These are phyloP conservation scores for Agonopterix heracliana DNA, from an alignment of 2,888 invertebrate species.

Conservation along the genomic window DNA sequence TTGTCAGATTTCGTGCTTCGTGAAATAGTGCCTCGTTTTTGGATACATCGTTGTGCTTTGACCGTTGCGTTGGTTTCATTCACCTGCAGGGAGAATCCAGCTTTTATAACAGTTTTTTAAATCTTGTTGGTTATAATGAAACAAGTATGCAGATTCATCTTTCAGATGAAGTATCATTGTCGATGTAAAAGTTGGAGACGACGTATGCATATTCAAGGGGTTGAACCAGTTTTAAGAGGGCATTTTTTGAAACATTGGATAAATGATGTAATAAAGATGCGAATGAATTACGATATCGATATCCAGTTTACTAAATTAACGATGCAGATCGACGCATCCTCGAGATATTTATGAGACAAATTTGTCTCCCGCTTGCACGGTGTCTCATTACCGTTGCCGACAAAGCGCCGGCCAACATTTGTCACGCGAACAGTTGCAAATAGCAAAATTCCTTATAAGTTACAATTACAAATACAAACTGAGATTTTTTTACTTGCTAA, in stretches of 20 bases:
- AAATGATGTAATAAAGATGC: constrained; percentile 46
- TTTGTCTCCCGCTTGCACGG: constrained; percentile 59
- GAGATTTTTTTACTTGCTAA: constrained; percentile 36
- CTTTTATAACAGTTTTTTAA: no score
- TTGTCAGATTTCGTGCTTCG: constrained; percentile 26
- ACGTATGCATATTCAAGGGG: not conserved
- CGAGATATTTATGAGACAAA: constrained; percentile 67
- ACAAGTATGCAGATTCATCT: no score
- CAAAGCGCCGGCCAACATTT: constrained; percentile 59
- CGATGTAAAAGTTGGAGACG: no score
- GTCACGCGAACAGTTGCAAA: constrained; percentile 65
- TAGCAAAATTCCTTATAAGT: constrained; percentile 51
- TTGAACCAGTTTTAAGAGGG: not conserved
- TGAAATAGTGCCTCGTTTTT: constrained; percentile 10
- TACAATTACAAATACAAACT: constrained; percentile 31
- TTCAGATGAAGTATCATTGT: no score
- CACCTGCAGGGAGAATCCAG: not conserved
- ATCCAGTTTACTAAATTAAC: constrained; percentile 60
- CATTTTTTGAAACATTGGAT: constrained; percentile 1
- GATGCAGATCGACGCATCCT: constrained; percentile 61
- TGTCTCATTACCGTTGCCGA: constrained; percentile 66
- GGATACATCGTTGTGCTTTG: constrained; percentile 6
- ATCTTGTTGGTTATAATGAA: no score
- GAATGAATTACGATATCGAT: constrained; percentile 63
- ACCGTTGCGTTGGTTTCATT: not conserved